These are phyloP conservation scores for Rhopalosiphum maidis DNA, from an alignment of 1,140 invertebrate species.

Conservation along the genomic window DNA sequence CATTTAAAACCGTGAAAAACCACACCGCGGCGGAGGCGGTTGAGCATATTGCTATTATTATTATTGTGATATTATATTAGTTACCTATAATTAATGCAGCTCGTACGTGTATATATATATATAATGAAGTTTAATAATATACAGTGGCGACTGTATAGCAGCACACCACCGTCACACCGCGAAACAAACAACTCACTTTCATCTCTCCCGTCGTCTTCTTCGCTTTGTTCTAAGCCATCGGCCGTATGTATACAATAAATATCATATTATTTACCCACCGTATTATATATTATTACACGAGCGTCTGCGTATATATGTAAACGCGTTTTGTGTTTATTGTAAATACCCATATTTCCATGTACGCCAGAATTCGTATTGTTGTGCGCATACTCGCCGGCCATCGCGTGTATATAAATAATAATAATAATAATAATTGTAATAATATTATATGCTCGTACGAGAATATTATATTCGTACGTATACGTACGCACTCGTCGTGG, in stretches of 20 bases:
- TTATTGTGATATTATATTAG: background rate
- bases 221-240: slow-evolving; percentile 2
- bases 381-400: background rate
- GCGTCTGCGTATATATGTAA: background rate
- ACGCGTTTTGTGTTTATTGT: background rate
- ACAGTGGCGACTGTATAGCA: background rate
- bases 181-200: slow-evolving; percentile 49
- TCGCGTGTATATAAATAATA: no score
- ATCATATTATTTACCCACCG: background rate
- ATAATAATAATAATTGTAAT: background rate
- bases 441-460: background rate
- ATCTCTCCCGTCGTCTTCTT: slow-evolving; percentile 31
- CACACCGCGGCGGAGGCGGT: background rate
- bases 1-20: slow-evolving; percentile 6
- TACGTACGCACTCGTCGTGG: background rate
- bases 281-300: background rate
- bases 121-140: background rate
- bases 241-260: background rate
- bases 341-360: background rate
- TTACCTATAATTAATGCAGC: background rate
- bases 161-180: background rate
- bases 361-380: slow-evolving; percentile 3
- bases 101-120: background rate
- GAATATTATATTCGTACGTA: background rate
- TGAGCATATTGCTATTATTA: background rate